Base-by-base conservation (phyloP, 2,113 vertebrate genomes). In the Butastur rufipennis region DNA sequence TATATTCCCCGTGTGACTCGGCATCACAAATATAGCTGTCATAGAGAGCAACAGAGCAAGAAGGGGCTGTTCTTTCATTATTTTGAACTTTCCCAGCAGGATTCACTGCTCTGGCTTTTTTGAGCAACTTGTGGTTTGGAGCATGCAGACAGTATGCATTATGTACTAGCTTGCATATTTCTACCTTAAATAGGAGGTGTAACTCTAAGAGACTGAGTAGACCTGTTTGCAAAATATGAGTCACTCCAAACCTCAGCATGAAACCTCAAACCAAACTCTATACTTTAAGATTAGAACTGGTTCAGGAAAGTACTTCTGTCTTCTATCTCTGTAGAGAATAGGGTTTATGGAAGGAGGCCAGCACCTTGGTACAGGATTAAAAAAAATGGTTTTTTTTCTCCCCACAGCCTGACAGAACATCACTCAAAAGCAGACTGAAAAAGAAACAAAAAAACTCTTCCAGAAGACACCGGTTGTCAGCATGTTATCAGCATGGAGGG, bases 51-150 rank as follows among this genome's bases (percentile, higher is more conserved):
- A 67, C 17, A 84, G 81, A 86, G 74, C 66, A 84, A 94, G 88
- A 93, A 96, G 91, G 94, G 89, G 63, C 89, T 95, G 80, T 96
- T 96, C 90, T 88, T 83, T 96, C 92, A 92, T 96, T 96, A 93
- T 96, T 97, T 95, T 96, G 95, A 96, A 94, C 93, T 96, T 97
- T 95, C 94, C 96, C 95, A 96, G 93, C 95, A 95, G 96, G 86
- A 97, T 97, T 97, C 95, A 88, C 88, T 61, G 13, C 91, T 85
- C 34, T 22, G 82, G 85, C 62, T 96, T 95, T 97, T 93, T 89
- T 92, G 95, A 97, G 91, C 92, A 93, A 75, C 93, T 97, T 98
- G 96, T 98, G 97, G 97, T 98, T 98, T 97, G 93, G 94, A 97
- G 88, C 86, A 38, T 56, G 86, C 90, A 88, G 90, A 88, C 78